phyloP scores from a whole-genome alignment of 2,797 vertebrate species.

The Pipistrellus pygmaeus region DNA sequence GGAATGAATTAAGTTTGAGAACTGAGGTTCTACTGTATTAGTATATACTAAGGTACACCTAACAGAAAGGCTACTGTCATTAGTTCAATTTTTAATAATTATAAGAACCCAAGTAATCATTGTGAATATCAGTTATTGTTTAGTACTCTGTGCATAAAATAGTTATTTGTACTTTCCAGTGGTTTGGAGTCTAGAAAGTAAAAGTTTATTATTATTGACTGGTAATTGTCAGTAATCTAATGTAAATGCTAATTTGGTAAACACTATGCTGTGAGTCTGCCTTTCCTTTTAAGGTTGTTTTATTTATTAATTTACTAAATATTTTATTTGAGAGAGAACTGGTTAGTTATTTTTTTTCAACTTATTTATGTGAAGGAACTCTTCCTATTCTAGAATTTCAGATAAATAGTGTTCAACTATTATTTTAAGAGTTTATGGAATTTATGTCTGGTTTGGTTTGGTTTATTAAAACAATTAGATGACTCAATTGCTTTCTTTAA shows the following conservation, averaged over 20 bases:
- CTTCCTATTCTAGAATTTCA: constrained; percentile 48
- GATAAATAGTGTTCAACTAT: not conserved
- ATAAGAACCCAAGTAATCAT: not conserved
- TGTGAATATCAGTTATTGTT: constrained; percentile 23
- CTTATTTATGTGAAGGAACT: not conserved
- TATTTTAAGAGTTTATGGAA: constrained; percentile 9
- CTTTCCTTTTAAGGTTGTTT: constrained; percentile 37
- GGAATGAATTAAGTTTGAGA: too few species aligned
- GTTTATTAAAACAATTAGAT: constrained; percentile 55
- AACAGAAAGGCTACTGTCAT: not conserved
- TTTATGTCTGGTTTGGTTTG: constrained; percentile 24
- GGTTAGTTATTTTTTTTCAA: constrained; percentile 12
- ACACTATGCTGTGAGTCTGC: not conserved
- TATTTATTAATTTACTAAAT: constrained; percentile 34
- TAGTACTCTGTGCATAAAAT: constrained; percentile 1
- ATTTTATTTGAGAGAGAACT: constrained; percentile 28
- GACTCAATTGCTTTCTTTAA: constrained; percentile 20
- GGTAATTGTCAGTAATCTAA: constrained; percentile 4
- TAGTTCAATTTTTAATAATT: constrained; percentile 52
- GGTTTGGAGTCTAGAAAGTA: constrained; percentile 4
- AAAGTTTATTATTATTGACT: constrained; percentile 47
- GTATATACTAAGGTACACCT: not conserved
- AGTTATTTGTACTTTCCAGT: not conserved
- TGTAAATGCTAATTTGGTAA: constrained; percentile 27
- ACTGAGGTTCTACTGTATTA: not conserved